Evolutionary conservation across 2,113 vertebrate species (phyloP), one percentile per base, ranked within the genome.

Genomic region (Alosa alosa): DNA sequence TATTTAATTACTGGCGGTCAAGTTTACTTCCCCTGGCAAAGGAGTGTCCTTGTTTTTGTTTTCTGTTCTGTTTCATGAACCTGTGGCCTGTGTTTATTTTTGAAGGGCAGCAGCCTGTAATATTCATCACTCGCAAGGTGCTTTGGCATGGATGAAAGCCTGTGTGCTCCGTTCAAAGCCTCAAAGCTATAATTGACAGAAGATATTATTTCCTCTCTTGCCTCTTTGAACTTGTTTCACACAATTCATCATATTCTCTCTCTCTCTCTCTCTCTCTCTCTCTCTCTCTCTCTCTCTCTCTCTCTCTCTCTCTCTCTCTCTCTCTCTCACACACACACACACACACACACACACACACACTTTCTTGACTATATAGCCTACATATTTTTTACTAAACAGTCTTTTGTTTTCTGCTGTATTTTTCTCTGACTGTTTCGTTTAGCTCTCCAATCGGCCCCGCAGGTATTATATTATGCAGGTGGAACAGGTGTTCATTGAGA

Each of bases 181-280:
- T 78, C 31, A 39, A 78, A 78, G 72, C 31, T 15, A 39, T 78
- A 36, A 78, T 78, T 78, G 39, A 78, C 72, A 15, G 9, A 78
- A 36, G 31, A 39, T 72, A 72, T 78, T 36, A 78, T 78, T 78
- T 78, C 13, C 31, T 78, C 36, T 17, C 72, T 39, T 78, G 9
- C 31, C 72, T 39, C 72, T 72, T 72, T 6, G 36, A 78, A 11
- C 72, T 78, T 78, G 0, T 17, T 78, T 39, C 72, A 31, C 9
- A 36, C 11, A 25, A 75, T 13, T 10, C 39, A 78, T 78, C 36
- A 78, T 78, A 78, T 31, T 72, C n/a, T 72, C 64, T 36, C 10
- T 36, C 64, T 72, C n/a, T 72, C 60, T 64, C 60, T 22, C n/a
- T 72, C 25, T 57, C 31, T 44, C 68, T 85, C 81, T 81, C 39